Percentiles rank a stretch among this genome's conserved stretches.
Evolutionary conservation across 2,888 invertebrate species (phyloP).

Genomic region (Volucella bombylans): DNA sequence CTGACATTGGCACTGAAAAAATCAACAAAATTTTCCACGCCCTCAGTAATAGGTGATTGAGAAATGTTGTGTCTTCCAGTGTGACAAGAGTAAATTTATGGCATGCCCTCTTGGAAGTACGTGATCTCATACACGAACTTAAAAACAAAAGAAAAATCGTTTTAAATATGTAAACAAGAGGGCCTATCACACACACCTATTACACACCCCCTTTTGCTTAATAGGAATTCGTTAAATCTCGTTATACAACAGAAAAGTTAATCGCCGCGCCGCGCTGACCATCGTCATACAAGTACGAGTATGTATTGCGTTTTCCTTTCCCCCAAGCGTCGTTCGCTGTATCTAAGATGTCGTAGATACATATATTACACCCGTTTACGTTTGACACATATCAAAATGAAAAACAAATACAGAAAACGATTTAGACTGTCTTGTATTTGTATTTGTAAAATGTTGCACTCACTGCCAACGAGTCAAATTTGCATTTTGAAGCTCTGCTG

Average conservation of each 20-base stretch:
- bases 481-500: too few species aligned
- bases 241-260: constrained; percentile 29
- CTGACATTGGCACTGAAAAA: background rate
- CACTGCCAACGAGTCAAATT: too few species aligned
- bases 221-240: background rate
- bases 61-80: too few species aligned
- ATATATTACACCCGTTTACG: too few species aligned
- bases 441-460: too few species aligned
- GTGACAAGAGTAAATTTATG: too few species aligned
- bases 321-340: constrained; percentile 3
- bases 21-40: background rate
- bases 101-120: too few species aligned
- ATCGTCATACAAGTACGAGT: too few species aligned
- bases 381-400: constrained; percentile 17
- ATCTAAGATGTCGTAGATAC: background rate
- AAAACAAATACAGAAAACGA: background rate
- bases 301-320: background rate
- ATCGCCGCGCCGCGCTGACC: background rate
- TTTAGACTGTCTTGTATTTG: too few species aligned
- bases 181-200: background rate
- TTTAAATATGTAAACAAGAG: background rate
- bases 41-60: background rate
- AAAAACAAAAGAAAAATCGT: background rate
- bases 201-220: constrained; percentile 36
- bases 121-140: too few species aligned